Evolutionary conservation across 2,797 vertebrate species (phyloP).

Genomic region (Telmatherina bonti): DNA sequence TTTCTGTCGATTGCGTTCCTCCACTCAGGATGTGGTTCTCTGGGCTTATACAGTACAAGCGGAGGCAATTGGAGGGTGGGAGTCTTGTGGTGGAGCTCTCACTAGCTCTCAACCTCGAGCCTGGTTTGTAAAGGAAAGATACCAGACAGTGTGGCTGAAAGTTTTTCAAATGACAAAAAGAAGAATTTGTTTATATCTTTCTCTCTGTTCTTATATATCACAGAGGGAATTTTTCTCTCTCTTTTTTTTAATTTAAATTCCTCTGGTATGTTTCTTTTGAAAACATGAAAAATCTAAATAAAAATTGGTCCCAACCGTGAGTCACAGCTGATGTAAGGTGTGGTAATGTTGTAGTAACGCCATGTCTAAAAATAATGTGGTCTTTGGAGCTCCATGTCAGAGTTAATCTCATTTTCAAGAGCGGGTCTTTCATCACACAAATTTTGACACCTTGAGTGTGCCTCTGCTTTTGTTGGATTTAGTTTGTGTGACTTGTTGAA

Average conservation of each 20-base stretch:
- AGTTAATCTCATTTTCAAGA: conserved; percentile 59
- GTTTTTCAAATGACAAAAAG: conserved; percentile 82
- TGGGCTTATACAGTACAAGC: conserved; percentile 79
- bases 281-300: conserved; percentile 56
- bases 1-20: conserved; percentile 80
- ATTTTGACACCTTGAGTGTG: conserved; percentile 57
- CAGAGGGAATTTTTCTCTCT: conserved; percentile 38
- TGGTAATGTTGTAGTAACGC: conserved; percentile 46
- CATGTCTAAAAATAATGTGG: conserved; percentile 64
- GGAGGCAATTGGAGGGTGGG: conserved; percentile 78
- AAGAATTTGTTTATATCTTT: conserved; percentile 78
- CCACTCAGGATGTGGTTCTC: conserved; percentile 86
- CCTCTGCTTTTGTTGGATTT: conserved; percentile 56
- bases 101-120: conserved; percentile 73
- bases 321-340: conserved; percentile 58
- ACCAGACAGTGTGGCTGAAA: conserved; percentile 78
- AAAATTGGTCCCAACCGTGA: conserved; percentile 47
- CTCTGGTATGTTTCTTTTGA: conserved; percentile 48
- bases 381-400: conserved; percentile 63
- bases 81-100: conserved; percentile 79
- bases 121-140: conserved; percentile 80
- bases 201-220: conserved; percentile 61
- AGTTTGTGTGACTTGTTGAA: conserved; percentile 69
- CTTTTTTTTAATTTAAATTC: not conserved
- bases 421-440: conserved; percentile 65